Base-by-base conservation (phyloP, 1,140 invertebrate genomes). In the Nylanderia fulva region DNA sequence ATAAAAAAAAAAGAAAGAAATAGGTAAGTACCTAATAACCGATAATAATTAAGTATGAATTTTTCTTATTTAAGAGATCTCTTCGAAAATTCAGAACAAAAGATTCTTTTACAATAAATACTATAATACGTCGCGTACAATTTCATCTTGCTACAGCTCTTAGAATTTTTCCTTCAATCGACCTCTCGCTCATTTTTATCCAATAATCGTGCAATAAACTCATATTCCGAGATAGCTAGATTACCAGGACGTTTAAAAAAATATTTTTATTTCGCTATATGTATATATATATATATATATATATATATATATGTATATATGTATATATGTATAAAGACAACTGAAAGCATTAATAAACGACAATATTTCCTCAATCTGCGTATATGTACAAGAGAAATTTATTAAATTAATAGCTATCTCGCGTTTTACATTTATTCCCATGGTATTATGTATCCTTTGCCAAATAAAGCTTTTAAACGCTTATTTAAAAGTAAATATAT, bases 121-220 rank as follows among this genome's bases (percentile, higher is more conserved):
- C 11, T 54, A 79, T 24, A 33, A 18, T 54, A 79, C 27, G 45
- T 11, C 18, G 15, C 45, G 15, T 33, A 18, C 45, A 76, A 39
- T 76, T 76, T 18, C 24, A 68, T 79, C n/a, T 54, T 33, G 48
- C 63, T 27, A 63, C 76, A 42, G 21, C 54, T 79, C 21, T 7
- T 11, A 39, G 6, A 45, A 56, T 68, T 69, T 79, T 79, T 79
- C 45, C 36, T 79, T 69, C 45, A 33, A 79, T 79, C 45, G 45
- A 68, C 13, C 29, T 36, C 18, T 15, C 11, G 64, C 42, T 79
- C 45, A 69, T 69, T 79, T 79, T 79, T 69, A 79, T 69, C 45
- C 45, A 69, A 69, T 79, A 79, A 79, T 11, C 76, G 33, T 56
- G 45, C 63, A 79, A 79, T 69, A 79, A 79, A 33, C 45, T 79